Evolutionary conservation across 2,113 vertebrate genomes (phyloP), one percentile per base, ranked within the genome.

Genomic region (Gobio gobio): DNA sequence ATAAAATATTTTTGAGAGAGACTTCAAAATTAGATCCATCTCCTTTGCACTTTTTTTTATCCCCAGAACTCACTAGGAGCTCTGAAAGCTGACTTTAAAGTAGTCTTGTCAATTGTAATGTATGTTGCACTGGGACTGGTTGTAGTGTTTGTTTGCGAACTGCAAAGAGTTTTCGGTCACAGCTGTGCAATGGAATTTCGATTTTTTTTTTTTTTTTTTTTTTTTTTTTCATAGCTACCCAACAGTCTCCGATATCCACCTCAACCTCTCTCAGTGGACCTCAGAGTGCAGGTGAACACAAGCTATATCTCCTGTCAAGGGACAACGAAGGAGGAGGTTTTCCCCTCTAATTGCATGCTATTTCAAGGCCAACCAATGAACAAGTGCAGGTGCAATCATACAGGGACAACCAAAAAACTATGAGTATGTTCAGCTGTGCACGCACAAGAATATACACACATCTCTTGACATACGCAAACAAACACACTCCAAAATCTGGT

Each of bases 71-170:
- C 26, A 76, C 29, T 36, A 51, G 66, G 85, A 83, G 80, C 36
- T 33, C 75, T 85, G n/a, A 81, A 78, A 81, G 54, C 40, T 47
- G 14, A 36, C 70, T 68, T 68, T 68, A 82, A 83, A 75, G 76
- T 78, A 72, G 84, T 82, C 45, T 84, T 88, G 87, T 82, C 43
- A 88, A 84, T 86, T 14, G n/a, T 66, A 70, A 81, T 77, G 74
- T 86, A 81, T 88, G 82, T 84, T 88, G 63, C 45, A 86, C 54
- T 80, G 72, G 63, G 83, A 83, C 66, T 77, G 84, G 40, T 76
- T 81, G 73, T 78, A 47, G 85, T 78, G 83, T 88, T 88, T 88
- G 87, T 88, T 86, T 86, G 75, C 68, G 54, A 84, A 64, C 58
- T 22, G 61, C 70, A 70, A 82, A 63, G 76, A 84, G 81, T 84